Evolutionary conservation across 2,113 vertebrate species (phyloP).

Genomic region (Columbina picui): DNA sequence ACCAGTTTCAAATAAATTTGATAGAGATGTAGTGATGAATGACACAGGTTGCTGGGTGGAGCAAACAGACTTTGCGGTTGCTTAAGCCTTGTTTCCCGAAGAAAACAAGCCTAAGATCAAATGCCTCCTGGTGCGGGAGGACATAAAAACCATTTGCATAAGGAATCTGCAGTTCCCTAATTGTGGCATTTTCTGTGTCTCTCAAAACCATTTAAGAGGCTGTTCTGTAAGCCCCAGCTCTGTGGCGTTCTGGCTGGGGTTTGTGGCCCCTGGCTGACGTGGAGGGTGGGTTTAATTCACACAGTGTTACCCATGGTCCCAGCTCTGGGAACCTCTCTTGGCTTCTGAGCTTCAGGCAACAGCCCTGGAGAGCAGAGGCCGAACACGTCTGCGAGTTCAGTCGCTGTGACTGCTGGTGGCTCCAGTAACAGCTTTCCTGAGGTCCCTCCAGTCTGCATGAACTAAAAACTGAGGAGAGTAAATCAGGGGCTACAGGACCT

Average conservation of each 20-base stretch:
- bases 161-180: neutral
- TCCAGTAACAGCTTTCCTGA: neutral
- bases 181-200: conserved; percentile 24
- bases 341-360: neutral
- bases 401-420: neutral
- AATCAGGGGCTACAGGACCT: neutral
- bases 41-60: neutral
- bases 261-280: neutral
- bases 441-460: neutral
- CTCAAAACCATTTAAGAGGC: neutral
- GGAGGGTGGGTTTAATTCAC: neutral
- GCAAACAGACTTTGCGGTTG: neutral
- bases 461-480: neutral
- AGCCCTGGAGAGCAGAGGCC: neutral
- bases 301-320: neutral
- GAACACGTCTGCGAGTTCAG: neutral
- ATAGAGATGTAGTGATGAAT: neutral
- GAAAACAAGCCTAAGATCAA: conserved; percentile 13
- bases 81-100: neutral
- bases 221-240: neutral
- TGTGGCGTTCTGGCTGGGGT: neutral
- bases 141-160: conserved; percentile 11
- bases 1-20: neutral
- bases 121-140: neutral
- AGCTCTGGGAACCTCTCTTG: neutral